phyloP scores from a whole-genome alignment of 2,888 invertebrate genomes.

The Lochmaea capreae region DNA sequence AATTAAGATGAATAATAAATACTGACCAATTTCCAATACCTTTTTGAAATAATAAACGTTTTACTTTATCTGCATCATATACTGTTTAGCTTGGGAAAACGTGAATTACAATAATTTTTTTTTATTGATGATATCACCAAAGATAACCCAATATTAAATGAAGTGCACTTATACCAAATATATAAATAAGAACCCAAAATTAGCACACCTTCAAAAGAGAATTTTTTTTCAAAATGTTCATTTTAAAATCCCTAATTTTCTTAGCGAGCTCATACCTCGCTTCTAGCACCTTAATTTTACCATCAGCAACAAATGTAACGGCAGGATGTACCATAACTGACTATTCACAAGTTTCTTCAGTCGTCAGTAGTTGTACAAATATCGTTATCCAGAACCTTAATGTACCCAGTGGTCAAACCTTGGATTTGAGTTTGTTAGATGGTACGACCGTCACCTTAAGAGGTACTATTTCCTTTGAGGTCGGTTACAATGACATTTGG shows the following conservation, averaged over 20 bases:
- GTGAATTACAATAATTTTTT: too few species aligned
- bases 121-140: too few species aligned
- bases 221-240: neutral
- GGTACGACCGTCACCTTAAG: constrained; percentile 26
- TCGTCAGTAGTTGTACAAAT: constrained; percentile 25
- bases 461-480: constrained; percentile 35
- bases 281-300: neutral
- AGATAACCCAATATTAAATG: neutral
- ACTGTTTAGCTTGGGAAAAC: too few species aligned
- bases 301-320: constrained; percentile 14
- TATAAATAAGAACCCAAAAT: too few species aligned
- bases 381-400: constrained; percentile 23
- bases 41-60: too few species aligned
- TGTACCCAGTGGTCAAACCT: constrained; percentile 33
- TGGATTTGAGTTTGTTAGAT: constrained; percentile 27
- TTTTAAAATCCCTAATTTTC: neutral
- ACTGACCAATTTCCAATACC: too few species aligned
- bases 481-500: constrained; percentile 27
- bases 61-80: too few species aligned
- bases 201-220: neutral
- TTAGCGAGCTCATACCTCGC: neutral
- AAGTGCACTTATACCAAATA: neutral
- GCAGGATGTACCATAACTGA: constrained; percentile 20
- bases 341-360: constrained; percentile 26
- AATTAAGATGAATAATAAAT: too few species aligned